phyloP scores from a whole-genome alignment of 2,797 vertebrate species.

The Discoglossus pictus region DNA sequence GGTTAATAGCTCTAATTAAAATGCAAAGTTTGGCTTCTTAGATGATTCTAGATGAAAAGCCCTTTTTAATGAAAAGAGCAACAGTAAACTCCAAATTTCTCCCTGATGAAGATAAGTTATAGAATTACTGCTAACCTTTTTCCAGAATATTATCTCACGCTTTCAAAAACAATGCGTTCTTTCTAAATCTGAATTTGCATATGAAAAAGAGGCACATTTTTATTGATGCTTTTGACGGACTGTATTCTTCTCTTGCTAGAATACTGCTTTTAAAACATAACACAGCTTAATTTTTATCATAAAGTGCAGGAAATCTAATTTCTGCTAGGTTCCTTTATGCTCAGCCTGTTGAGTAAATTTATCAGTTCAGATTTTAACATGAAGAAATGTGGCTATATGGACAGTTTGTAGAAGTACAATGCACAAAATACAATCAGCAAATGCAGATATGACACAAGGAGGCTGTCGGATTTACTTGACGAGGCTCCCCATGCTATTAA shows the following conservation, averaged over 20 bases:
- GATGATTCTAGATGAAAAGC: constrained; percentile 65
- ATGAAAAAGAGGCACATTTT: constrained; percentile 74
- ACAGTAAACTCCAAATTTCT: constrained; percentile 73
- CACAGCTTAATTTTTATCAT: constrained; percentile 49
- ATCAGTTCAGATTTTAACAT: constrained; percentile 41
- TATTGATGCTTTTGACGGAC: constrained; percentile 71
- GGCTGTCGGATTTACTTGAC: neutral
- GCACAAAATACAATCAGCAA: constrained; percentile 23
- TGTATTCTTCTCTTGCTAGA: constrained; percentile 63
- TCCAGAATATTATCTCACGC: constrained; percentile 78
- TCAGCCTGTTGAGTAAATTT: constrained; percentile 19
- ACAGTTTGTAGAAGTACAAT: constrained; percentile 22
- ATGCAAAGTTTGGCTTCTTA: constrained; percentile 73
- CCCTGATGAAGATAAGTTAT: constrained; percentile 76
- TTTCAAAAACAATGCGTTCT: constrained; percentile 80
- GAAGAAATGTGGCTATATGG: constrained; percentile 13
- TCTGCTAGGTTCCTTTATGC: constrained; percentile 26
- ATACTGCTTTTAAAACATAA: constrained; percentile 46
- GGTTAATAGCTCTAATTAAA: constrained; percentile 74
- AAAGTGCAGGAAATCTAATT: constrained; percentile 47
- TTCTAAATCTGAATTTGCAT: constrained; percentile 73
- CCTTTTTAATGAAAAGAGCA: constrained; percentile 78
- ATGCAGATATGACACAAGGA: constrained; percentile 11
- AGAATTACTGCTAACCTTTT: constrained; percentile 77
- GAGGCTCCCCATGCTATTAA: too few relatives aligned